Percentiles rank a stretch among this genome's conserved stretches.
Evolutionary conservation across 2,797 vertebrate species (phyloP).

Genomic region (Apodemus agrarius): DNA sequence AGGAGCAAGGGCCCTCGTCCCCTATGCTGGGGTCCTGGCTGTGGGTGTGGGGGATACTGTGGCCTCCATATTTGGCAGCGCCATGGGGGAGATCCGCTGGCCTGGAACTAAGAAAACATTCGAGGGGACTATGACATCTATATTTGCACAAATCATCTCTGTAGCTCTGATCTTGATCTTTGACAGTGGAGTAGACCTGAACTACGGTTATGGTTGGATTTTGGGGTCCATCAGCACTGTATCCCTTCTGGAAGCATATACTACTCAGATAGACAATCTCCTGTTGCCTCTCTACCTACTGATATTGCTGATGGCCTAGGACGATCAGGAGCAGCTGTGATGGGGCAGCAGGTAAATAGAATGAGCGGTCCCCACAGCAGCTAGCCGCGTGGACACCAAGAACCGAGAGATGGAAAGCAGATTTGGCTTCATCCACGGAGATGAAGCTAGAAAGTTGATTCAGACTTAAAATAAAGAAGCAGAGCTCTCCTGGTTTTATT

Average conservation of each 20-base stretch:
- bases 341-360: neutral
- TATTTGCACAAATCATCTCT: slow-evolving; percentile 97
- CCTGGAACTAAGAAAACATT: slow-evolving; percentile 98
- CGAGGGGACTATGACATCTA: slow-evolving; percentile 96
- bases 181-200: slow-evolving; percentile 93
- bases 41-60: slow-evolving; percentile 97
- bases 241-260: slow-evolving; percentile 97
- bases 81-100: slow-evolving; percentile 97
- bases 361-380: neutral
- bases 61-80: slow-evolving; percentile 95
- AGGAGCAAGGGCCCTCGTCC: slow-evolving; percentile 92
- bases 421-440: slow-evolving; percentile 41
- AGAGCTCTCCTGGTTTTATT: slow-evolving; percentile 64
- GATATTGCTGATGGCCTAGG: slow-evolving; percentile 94
- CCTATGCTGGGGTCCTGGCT: slow-evolving; percentile 95
- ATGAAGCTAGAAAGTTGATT: slow-evolving; percentile 37
- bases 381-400: neutral
- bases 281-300: slow-evolving; percentile 97
- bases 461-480: slow-evolving; percentile 70
- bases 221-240: slow-evolving; percentile 95
- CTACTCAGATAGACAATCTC: slow-evolving; percentile 97
- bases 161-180: slow-evolving; percentile 97
- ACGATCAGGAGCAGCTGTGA: neutral
- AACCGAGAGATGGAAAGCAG: neutral
- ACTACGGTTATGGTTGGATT: slow-evolving; percentile 96